Evolutionary conservation across 2,113 vertebrate species (phyloP), one percentile per base, ranked within the genome.

Genomic region (Myrmophylax atrothorax): DNA sequence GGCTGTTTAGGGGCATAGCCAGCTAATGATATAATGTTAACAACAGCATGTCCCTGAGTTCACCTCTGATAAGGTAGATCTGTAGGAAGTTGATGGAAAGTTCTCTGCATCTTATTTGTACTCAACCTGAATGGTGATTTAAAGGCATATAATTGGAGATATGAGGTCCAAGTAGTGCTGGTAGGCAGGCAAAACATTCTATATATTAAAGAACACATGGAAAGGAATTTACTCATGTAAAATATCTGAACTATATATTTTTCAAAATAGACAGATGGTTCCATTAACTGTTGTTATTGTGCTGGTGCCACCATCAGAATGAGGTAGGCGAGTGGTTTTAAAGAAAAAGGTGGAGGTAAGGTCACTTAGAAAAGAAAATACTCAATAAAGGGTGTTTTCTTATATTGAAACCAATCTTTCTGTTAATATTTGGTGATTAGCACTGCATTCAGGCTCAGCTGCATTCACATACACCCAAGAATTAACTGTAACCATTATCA

Each of bases 41-140:
- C 52, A 62, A 23, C 50, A 92, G 23, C 25, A 19, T 87, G 20
- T 90, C 56, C 90, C 63, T 24, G 60, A 73, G 35, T 77, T 97
- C 50, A 83, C 47, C 79, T 94, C 29, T 89, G 76, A 63, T 86
- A 92, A 94, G 88, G 50, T 70, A 97, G 37, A 92, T 84, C 74
- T 78, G 10, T 87, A 84, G 73, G 72, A 97, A 29, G 33, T 68
- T 42, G 25, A 23, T 93, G 85, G 76, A 86, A 88, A 50, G 79
- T 70, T 94, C 91, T 95, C 46, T 50, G 42, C 25, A 55, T 73
- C 63, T 83, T 94, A 77, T 88, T 87, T 40, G 42, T 91, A 20
- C 10, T 72, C 49, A 56, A 91, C 90, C 40, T 96, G 74, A 93
- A 89, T 50, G 38, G 56, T 96, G 89, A 93, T 96, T 96, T 95